Evolutionary conservation across 1,140 invertebrate genomes (phyloP), one percentile per base, ranked within the genome.

Genomic region (Antheraea pernyi): DNA sequence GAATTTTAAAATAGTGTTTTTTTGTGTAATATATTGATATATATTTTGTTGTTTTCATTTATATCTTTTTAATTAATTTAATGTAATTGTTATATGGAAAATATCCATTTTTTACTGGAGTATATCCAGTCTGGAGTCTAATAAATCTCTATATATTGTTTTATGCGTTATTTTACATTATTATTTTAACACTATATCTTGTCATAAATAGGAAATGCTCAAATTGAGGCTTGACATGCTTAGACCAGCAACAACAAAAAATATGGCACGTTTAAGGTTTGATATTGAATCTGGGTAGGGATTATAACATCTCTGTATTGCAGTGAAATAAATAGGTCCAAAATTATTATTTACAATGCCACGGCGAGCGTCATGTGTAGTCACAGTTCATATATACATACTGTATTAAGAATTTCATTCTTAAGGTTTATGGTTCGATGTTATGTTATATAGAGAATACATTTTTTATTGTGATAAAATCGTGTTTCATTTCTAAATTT

Each of bases 381-480:
- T 73, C 61, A 77, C 75, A 71, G 75, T 76, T 73, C 61, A 71
- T 76, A 71, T 36, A 74, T 76, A 79, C 48, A 77, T 84, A 82
- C 82, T n/a, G n/a, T n/a, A n/a, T n/a, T 84, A 74, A 81, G 78
- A 80, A 80, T 76, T 82, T 84, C 82, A 77, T 79, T 81, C 80
- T 42, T 75, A 82, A 72, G 84, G 85, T 89, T 88, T 19, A 85
- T 78, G 83, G 86, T 88, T 81, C 75, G 83, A 85, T 87, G 86
- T 90, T 90, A 87, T 87, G 84, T 86, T 90, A 90, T 89, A 89
- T 88, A 89, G 86, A 86, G 81, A 88, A 86, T 87, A 86, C 87
- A 87, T 87, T 91, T 89, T 91, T 89, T 91, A 91, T 89, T 89
- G 86, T 87, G 83, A 91, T 87, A 85, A 71, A 74, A 67, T 73